A percentile compares a stretch with the other conserved stretches of the same genome.
phyloP scores from a whole-genome alignment of 30 jellyfish, hydroid and myxozoan genomes.

The Chironex yamaguchii region DNA sequence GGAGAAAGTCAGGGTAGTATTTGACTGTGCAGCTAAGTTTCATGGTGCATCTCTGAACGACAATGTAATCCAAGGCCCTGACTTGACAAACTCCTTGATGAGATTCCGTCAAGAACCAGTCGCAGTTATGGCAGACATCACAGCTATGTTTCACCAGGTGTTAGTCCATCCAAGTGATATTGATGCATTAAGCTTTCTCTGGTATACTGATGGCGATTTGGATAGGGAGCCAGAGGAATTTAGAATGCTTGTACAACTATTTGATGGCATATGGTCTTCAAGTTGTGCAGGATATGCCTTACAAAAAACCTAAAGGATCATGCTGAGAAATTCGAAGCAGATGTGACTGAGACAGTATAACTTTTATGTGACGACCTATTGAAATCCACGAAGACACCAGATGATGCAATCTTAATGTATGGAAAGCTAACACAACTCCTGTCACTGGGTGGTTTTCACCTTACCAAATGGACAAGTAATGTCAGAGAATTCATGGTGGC shows the following conservation, averaged over 20 bases:
- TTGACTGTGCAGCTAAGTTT: conserved; percentile 71
- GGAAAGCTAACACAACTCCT: neutral
- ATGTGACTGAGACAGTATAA: conserved; percentile 4
- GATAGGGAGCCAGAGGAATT: neutral
- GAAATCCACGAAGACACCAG: conserved; percentile 14
- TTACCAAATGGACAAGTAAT: conserved; percentile 42
- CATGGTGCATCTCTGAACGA: conserved; percentile 45
- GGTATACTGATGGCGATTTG: conserved; percentile 67
- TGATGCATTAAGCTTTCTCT: conserved; percentile 54
- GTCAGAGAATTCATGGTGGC: conserved; percentile 19
- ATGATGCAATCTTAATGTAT: conserved; percentile 9
- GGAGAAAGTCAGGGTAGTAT: conserved; percentile 49
- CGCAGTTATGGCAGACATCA: conserved; percentile 66
- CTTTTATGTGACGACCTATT: conserved; percentile 64
- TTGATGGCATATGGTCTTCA: conserved; percentile 63
- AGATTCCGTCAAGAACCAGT: conserved; percentile 57
- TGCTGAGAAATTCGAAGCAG: neutral
- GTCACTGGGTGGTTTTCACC: conserved; percentile 43
- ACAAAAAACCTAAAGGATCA: conserved; percentile 41
- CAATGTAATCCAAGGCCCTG: conserved; percentile 62
- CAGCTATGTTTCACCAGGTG: conserved; percentile 73
- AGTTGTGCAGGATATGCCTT: conserved; percentile 66
- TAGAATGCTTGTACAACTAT: conserved; percentile 69
- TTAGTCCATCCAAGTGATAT: conserved; percentile 46
- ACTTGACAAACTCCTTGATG: conserved; percentile 45